Evolutionary conservation across 2,797 vertebrate species (phyloP).

Genomic region (Esox lucius): DNA sequence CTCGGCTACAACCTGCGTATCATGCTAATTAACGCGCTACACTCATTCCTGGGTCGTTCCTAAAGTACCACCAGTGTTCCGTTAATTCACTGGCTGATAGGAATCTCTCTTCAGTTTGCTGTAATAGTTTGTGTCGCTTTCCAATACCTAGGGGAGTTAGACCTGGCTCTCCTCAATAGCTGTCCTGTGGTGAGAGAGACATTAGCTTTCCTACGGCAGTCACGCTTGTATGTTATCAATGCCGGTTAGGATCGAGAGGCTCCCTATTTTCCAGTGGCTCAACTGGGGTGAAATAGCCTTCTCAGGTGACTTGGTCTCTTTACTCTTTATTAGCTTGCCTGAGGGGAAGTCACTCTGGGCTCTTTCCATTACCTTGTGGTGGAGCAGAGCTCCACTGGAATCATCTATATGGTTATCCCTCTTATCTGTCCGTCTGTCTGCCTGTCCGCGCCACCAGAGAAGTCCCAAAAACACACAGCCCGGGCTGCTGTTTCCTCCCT

Average conservation of each 20-base stretch:
- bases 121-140: background rate
- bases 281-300: slow-evolving; percentile 7
- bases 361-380: background rate
- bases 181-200: background rate
- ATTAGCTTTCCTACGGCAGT: background rate
- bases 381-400: background rate
- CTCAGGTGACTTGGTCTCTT: background rate
- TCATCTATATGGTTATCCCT: background rate
- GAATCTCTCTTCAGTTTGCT: background rate
- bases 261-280: background rate
- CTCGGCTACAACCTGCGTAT: background rate
- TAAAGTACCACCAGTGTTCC: background rate
- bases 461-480: background rate
- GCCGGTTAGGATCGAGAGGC: background rate
- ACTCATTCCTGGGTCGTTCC: background rate
- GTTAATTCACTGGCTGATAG: background rate
- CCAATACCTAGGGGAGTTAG: background rate
- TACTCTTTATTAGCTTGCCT: slow-evolving; percentile 2
- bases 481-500: background rate
- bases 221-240: background rate
- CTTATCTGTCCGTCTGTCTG: background rate
- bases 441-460: background rate
- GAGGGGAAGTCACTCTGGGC: no score
- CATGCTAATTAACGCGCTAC: background rate
- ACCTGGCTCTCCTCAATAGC: background rate